These are phyloP conservation scores for Plagodis dolabraria DNA, from an alignment of 2,888 invertebrate species.

Conservation along the genomic window DNA sequence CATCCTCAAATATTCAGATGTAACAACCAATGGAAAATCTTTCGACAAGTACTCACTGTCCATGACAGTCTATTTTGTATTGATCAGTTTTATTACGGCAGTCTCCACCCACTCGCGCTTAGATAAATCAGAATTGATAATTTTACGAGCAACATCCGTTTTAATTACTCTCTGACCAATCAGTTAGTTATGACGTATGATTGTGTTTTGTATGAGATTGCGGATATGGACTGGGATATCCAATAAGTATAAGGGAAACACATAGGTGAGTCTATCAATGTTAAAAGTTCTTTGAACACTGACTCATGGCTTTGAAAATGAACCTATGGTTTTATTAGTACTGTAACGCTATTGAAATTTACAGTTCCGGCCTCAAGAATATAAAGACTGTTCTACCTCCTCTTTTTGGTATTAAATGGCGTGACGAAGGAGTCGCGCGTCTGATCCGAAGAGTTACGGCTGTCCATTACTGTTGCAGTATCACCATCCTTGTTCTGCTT, in stretches of 20 bases:
- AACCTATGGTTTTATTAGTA: too few species aligned
- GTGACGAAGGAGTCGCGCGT: too few species aligned
- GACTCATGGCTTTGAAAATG: conserved; percentile 4
- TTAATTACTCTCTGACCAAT: conserved; percentile 63
- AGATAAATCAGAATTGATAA: conserved; percentile 71
- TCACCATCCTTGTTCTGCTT: too few species aligned
- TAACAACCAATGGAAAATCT: too few species aligned
- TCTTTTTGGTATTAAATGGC: too few species aligned
- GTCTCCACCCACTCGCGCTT: conserved; percentile 56
- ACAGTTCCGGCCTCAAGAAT: too few species aligned
- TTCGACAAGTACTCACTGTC: not conserved
- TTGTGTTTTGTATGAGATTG: conserved; percentile 26
- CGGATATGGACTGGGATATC: conserved; percentile 37
- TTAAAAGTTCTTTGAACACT: not conserved
- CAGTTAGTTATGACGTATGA: conserved; percentile 36
- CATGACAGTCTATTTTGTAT: conserved; percentile 24
- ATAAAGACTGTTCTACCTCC: too few species aligned
- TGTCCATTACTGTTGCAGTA: too few species aligned
- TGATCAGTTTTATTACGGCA: conserved; percentile 11
- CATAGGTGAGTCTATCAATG: not conserved
- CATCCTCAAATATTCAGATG: too few species aligned
- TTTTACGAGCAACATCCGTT: conserved; percentile 75
- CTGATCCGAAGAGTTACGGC: too few species aligned
- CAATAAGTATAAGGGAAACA: conserved; percentile 14
- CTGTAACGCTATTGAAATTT: too few species aligned